Conservation (phyloP, 2,113 vertebrate genomes). For the Pseudolaguvia tuberculata region DNA sequence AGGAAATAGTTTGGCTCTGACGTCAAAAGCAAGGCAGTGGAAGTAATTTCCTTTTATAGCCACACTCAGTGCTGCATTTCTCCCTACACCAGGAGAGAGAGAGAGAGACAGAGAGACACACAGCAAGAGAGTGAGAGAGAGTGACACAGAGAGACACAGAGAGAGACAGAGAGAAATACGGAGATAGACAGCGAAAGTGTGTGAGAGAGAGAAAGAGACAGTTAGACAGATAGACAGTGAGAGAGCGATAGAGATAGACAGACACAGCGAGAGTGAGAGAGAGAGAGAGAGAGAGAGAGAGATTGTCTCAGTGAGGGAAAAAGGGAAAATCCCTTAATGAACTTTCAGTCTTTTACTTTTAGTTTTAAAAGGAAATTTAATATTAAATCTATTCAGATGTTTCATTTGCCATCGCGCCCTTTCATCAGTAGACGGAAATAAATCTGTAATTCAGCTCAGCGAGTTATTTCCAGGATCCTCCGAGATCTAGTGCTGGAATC, state of each 20-base stretch:
- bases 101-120: no score
- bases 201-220: no score
- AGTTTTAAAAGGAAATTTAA: slow-evolving; percentile 11
- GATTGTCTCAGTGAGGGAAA: slow-evolving; percentile 1
- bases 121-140: no score
- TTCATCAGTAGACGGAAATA: background rate
- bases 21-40: slow-evolving; percentile 42
- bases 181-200: no score
- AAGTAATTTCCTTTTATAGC: slow-evolving; percentile 55
- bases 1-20: slow-evolving; percentile 45
- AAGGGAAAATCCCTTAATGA: slow-evolving; percentile 28
- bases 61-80: slow-evolving; percentile 45
- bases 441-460: background rate
- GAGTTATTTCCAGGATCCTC: background rate
- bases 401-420: background rate
- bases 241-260: no score
- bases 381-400: background rate
- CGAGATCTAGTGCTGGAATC: no score
- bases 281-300: no score
- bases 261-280: no score
- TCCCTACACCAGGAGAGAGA: slow-evolving; percentile 9
- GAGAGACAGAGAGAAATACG: no score
- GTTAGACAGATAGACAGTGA: no score
- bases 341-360: slow-evolving; percentile 43
- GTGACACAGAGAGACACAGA: no score